Evolutionary conservation across 2,113 vertebrate genomes (phyloP).

Genomic region (Pachyramphus minor): DNA sequence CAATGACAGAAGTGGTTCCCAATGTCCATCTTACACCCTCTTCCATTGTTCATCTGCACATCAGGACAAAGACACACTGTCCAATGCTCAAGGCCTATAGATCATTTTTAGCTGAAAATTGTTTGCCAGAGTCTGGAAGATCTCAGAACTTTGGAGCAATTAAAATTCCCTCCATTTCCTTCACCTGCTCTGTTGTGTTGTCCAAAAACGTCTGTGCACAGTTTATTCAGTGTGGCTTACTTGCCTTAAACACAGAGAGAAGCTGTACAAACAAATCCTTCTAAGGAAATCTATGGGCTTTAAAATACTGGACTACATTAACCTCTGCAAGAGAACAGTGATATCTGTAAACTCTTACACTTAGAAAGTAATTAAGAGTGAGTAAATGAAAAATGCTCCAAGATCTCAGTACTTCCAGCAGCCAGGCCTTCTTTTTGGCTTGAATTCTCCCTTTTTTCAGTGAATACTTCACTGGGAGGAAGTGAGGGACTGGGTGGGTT

Average conservation of each 20-base stretch:
- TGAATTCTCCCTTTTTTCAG: background rate
- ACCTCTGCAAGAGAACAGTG: background rate
- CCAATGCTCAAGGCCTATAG: background rate
- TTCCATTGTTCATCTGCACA: background rate
- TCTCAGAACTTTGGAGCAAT: conserved; percentile 8
- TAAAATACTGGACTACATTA: background rate
- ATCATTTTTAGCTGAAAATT: background rate
- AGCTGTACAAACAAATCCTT: conserved; percentile 33
- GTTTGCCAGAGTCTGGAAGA: conserved; percentile 2
- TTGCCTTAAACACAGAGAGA: background rate
- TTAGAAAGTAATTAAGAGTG: background rate
- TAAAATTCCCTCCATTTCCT: conserved; percentile 9
- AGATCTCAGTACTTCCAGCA: background rate
- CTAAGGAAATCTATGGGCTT: conserved; percentile 21
- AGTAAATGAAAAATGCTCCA: conserved; percentile 16
- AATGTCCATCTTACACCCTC: background rate
- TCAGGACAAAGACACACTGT: background rate
- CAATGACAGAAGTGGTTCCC: background rate
- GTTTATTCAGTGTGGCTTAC: conserved; percentile 15
- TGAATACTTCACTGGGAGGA: background rate
- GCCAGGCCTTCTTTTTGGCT: background rate
- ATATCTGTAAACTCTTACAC: background rate
- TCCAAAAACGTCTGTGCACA: background rate
- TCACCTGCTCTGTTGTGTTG: conserved; percentile 16
- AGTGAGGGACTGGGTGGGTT: background rate